Percentiles rank a stretch among this genome's conserved stretches.
phyloP scores from a whole-genome alignment of 1,140 invertebrate genomes.

The Oreohelix idahoensis region DNA sequence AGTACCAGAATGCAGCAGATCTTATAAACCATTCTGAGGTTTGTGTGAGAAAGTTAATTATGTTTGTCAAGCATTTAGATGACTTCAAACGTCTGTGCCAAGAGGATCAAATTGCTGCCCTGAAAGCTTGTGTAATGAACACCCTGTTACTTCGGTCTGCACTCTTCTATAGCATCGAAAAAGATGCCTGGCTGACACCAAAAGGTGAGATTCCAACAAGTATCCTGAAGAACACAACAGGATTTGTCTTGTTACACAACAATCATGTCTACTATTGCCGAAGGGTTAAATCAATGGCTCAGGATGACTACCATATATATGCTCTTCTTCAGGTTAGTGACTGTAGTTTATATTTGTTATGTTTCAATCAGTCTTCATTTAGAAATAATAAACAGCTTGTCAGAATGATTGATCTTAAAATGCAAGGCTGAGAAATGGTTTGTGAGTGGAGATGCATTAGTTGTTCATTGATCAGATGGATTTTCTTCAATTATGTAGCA shows the following conservation, averaged over 20 bases:
- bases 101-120: conserved; percentile 60
- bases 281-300: conserved; percentile 62
- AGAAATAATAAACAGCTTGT: too few relatives aligned
- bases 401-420: too few relatives aligned
- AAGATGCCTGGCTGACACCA: conserved; percentile 62
- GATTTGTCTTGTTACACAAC: conserved; percentile 66
- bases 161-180: conserved; percentile 62
- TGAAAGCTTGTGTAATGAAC: conserved; percentile 64
- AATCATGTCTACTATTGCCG: conserved; percentile 67
- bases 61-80: conserved; percentile 64
- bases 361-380: too few relatives aligned
- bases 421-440: too few relatives aligned
- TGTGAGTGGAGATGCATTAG: too few relatives aligned
- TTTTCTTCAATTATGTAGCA: too few relatives aligned
- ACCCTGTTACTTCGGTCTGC: conserved; percentile 63
- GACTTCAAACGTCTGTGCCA: conserved; percentile 59
- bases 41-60: conserved; percentile 61
- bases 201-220: conserved; percentile 66
- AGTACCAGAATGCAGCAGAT: conserved; percentile 58
- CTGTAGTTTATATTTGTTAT: too few relatives aligned
- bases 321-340: conserved; percentile 76
- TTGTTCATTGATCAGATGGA: too few relatives aligned
- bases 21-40: conserved; percentile 66
- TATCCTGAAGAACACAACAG: conserved; percentile 66
- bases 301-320: conserved; percentile 78